A percentile compares a stretch with the other conserved stretches of the same genome.
Evolutionary conservation across 2,113 vertebrate genomes (phyloP).

Genomic region (Elephantulus edwardii): DNA sequence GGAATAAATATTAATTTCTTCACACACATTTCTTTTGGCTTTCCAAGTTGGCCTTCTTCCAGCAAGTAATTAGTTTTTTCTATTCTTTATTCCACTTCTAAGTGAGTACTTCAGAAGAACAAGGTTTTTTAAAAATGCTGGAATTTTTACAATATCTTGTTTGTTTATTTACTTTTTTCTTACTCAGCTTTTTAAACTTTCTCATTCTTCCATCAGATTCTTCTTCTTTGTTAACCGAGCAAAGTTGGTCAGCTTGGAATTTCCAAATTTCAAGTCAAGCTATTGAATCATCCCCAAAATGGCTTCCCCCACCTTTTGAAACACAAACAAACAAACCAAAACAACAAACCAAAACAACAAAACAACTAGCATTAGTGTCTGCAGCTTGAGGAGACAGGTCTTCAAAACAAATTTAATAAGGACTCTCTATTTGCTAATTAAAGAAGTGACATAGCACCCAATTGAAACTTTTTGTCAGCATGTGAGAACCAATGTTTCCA

Average conservation of each 20-base stretch:
- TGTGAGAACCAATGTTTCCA: background rate
- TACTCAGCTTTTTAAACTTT: background rate
- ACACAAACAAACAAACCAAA: no score
- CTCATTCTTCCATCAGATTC: background rate
- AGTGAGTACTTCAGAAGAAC: background rate
- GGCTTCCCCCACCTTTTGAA: background rate
- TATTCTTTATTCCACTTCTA: accelerated
- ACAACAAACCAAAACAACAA: no score
- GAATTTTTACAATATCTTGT: background rate
- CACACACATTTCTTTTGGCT: background rate
- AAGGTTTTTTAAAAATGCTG: slow-evolving; percentile 19
- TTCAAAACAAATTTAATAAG: slow-evolving; percentile 47
- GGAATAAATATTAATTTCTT: no score
- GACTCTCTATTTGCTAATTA: slow-evolving; percentile 7
- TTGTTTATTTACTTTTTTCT: background rate
- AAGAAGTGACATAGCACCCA: background rate
- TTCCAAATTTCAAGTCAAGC: background rate
- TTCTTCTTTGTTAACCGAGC: background rate
- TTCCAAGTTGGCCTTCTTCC: background rate
- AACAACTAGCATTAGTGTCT: background rate
- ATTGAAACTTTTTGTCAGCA: slow-evolving; percentile 38
- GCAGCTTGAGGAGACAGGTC: slow-evolving; percentile 22
- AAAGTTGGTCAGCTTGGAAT: background rate
- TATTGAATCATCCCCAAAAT: slow-evolving; percentile 26
- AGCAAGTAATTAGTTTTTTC: background rate